phyloP scores from a whole-genome alignment of 2,888 invertebrate species.

The Chromoteleia sp. region DNA sequence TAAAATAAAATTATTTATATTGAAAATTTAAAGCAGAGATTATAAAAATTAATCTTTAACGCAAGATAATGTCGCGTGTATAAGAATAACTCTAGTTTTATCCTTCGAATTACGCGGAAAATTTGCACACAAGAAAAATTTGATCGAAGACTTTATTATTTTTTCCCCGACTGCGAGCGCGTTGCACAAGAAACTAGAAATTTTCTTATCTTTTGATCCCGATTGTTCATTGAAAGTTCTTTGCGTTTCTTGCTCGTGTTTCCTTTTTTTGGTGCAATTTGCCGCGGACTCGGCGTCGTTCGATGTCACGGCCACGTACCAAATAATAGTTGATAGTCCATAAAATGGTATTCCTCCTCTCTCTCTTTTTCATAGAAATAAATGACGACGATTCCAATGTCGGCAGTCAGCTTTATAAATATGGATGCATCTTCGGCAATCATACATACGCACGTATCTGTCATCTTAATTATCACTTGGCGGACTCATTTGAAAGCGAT shows the following conservation, averaged over 20 bases:
- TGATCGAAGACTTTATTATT: no score
- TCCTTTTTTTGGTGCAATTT: conserved; percentile 14
- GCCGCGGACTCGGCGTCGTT: conserved; percentile 1
- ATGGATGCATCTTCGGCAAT: conserved; percentile 36
- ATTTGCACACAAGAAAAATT: no score
- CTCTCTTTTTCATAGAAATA: conserved; percentile 15
- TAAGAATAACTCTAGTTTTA: no score
- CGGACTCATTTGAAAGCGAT: conserved; percentile 16
- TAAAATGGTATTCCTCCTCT: conserved; percentile 26
- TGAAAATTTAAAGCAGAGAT: no score
- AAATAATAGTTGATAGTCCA: conserved; percentile 33
- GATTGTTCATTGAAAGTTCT: conserved; percentile 21
- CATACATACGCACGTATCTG: not conserved
- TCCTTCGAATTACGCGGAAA: no score
- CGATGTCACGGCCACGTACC: conserved; percentile 42
- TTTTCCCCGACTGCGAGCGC: no score
- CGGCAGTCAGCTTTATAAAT: conserved; percentile 42
- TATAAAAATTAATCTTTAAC: no score
- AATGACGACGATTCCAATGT: conserved; percentile 37
- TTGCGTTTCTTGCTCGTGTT: conserved; percentile 11
- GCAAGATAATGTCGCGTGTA: no score
- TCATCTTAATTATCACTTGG: conserved; percentile 24
- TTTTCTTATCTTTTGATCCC: conserved; percentile 2
- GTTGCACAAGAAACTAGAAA: no score
- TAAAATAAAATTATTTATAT: no score